Evolutionary conservation across 2,113 vertebrate genomes (phyloP).

Genomic region (Edolisoma coerulescens): DNA sequence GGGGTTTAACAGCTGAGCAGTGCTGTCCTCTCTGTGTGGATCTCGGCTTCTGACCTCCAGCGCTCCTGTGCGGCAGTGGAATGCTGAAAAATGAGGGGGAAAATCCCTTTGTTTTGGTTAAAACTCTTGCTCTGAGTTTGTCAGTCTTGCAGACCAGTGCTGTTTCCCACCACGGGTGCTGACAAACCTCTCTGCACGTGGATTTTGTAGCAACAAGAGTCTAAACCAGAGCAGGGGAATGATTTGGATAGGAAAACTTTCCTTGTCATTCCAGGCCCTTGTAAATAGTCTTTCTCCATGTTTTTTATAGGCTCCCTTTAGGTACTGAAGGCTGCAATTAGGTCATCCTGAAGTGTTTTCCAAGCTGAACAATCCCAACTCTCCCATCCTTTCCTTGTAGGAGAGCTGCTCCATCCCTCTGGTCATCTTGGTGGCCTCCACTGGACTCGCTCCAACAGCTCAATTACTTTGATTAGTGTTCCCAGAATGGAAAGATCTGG

Average conservation of each 20-base stretch:
- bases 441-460: background rate
- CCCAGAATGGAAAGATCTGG: background rate
- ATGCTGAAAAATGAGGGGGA: background rate
- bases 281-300: background rate
- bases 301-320: background rate
- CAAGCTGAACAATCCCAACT: background rate
- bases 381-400: background rate
- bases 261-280: background rate
- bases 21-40: background rate
- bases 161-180: background rate
- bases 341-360: background rate
- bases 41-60: background rate
- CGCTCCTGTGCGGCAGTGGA: fast-evolving
- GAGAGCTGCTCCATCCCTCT: background rate
- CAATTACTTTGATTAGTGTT: background rate
- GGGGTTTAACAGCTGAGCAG: background rate
- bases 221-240: background rate
- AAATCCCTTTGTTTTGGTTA: background rate
- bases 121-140: background rate
- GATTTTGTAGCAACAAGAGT: background rate
- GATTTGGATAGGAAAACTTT: background rate
- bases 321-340: background rate
- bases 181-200: background rate
- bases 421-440: background rate
- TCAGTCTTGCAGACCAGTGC: background rate